Conservation (phyloP, 2,113 vertebrate genomes). For the Hippocampus barbouri region DNA sequence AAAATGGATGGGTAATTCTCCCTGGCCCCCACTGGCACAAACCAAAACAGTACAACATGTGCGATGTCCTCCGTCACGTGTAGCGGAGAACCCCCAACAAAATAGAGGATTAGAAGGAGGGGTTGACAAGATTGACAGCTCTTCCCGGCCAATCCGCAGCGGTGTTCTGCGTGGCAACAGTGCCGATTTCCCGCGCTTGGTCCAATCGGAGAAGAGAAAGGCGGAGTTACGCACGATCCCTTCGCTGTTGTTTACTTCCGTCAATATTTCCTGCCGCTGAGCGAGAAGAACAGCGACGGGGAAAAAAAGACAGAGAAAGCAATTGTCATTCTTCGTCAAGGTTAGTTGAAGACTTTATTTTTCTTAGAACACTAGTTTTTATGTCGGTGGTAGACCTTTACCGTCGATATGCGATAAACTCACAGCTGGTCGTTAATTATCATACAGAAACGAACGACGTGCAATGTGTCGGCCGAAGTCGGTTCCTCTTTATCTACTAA, state of each 20-base stretch:
- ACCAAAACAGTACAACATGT: constrained; percentile 73
- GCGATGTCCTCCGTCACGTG: constrained; percentile 69
- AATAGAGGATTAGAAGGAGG: constrained; percentile 36
- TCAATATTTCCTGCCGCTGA: constrained; percentile 66
- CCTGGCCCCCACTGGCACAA: constrained; percentile 45
- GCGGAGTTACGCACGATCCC: constrained; percentile 19
- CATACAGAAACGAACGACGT: neutral
- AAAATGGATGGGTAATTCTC: too few relatives aligned
- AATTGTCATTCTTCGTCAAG: constrained; percentile 20
- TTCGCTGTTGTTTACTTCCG: constrained; percentile 71
- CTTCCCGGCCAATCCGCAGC: constrained; percentile 48
- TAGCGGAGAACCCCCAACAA: constrained; percentile 50
- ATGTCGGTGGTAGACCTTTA: neutral
- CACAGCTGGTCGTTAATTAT: neutral
- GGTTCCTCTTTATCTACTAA: neutral
- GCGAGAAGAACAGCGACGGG: constrained; percentile 5
- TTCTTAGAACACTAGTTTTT: neutral
- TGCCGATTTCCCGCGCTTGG: constrained; percentile 26
- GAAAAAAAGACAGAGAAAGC: constrained; percentile 29
- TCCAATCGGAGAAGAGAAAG: constrained; percentile 59
- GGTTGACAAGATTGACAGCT: constrained; percentile 41
- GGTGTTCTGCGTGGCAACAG: constrained; percentile 65
- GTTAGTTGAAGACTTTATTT: constrained; percentile 28
- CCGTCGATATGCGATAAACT: neutral
- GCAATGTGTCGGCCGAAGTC: neutral